Evolutionary conservation across 2,888 invertebrate genomes (phyloP).

Genomic region (Chrysopilus asiliformis): DNA sequence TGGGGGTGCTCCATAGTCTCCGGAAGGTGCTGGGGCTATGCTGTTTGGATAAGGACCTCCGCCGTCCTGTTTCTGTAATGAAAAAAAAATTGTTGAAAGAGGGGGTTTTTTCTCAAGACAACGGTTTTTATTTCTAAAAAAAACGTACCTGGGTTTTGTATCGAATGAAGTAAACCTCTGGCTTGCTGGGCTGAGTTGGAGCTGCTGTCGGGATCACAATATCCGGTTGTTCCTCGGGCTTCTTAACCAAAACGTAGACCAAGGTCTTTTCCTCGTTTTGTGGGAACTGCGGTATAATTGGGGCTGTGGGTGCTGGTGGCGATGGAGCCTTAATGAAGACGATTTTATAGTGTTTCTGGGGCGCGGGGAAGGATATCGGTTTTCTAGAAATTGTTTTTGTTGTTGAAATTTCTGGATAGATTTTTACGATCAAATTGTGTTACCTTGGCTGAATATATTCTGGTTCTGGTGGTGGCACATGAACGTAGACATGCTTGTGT

Average conservation of each 20-base stretch:
- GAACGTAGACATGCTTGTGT: constrained; percentile 84
- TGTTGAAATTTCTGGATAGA: background rate
- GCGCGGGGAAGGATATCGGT: constrained; percentile 41
- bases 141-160: constrained; percentile 50
- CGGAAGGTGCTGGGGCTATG: constrained; percentile 27
- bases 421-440: constrained; percentile 9
- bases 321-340: constrained; percentile 63
- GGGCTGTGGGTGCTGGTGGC: constrained; percentile 47
- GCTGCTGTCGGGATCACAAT: constrained; percentile 53
- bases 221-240: constrained; percentile 57
- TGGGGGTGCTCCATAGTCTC: constrained; percentile 31
- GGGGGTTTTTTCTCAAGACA: too few relatives aligned
- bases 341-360: constrained; percentile 70
- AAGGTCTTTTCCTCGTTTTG: constrained; percentile 63
- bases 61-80: constrained; percentile 28
- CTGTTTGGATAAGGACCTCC: constrained; percentile 33
- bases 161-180: constrained; percentile 61
- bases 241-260: constrained; percentile 61
- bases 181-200: constrained; percentile 60
- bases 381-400: constrained; percentile 29
- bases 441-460: constrained; percentile 56
- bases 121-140: too few relatives aligned
- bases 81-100: background rate
- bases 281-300: constrained; percentile 46
- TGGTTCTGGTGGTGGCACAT: constrained; percentile 78